phyloP scores from a whole-genome alignment of 2,797 vertebrate genomes.

The Calcarius lapponicus region DNA sequence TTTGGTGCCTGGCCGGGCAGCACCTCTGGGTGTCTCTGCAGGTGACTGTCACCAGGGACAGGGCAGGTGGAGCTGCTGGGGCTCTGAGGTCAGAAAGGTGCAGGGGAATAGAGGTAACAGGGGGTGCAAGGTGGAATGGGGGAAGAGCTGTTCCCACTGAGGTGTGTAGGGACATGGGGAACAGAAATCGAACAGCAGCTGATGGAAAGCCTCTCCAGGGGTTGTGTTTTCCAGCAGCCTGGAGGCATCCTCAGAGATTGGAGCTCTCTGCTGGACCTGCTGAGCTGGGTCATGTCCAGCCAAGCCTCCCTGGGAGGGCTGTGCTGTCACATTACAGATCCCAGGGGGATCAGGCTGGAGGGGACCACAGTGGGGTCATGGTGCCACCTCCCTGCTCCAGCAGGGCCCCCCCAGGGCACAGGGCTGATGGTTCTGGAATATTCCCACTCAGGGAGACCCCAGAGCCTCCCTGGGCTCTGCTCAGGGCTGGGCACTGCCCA shows the following conservation, averaged over 20 bases:
- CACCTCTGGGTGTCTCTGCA: neutral
- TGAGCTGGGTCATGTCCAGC: neutral
- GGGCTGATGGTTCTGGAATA: neutral
- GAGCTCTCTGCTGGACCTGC: neutral
- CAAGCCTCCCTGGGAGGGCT: neutral
- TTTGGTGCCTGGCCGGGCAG: neutral
- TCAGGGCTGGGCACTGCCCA: neutral
- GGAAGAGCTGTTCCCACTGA: neutral
- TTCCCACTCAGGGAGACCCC: neutral
- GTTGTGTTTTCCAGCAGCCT: neutral
- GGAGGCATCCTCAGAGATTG: neutral
- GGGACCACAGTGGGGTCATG: neutral
- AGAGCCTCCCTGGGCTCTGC: neutral
- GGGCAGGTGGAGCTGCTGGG: neutral
- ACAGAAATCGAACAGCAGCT: neutral
- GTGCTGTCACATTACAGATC: fast-evolving
- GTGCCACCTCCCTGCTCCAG: neutral
- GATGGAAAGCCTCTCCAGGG: neutral
- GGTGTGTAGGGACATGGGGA: neutral
- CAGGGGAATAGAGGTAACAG: neutral
- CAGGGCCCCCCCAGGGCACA: neutral
- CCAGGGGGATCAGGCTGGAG: neutral
- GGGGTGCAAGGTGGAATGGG: neutral
- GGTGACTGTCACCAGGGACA: neutral
- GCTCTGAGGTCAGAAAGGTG: neutral